Base-by-base conservation (phyloP, 2,797 vertebrate genomes). In the Ptychobarbus kaznakovi region DNA sequence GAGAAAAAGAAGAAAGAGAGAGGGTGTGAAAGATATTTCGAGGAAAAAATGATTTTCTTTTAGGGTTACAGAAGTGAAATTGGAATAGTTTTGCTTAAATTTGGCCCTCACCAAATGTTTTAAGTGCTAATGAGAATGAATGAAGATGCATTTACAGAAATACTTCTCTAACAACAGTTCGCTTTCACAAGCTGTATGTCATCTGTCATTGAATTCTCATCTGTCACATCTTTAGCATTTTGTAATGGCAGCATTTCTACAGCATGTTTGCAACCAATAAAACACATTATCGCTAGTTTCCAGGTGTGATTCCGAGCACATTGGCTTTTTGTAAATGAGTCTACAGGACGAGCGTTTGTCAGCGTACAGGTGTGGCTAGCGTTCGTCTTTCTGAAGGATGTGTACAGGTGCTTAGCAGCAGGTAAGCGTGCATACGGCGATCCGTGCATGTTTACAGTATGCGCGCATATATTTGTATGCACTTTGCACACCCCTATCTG, bases 31-130 rank as follows among this genome's bases (percentile, higher is more conserved):
- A 83, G 84, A 85, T 87, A 86, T 83, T 90, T 92, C 92, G 91
- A 92, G 90, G 63, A 49, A 93, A 91, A 88, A 92, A 92, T 92
- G 91, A 91, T 90, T 92, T 92, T 88, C 75, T 83, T 88, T 77
- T 65, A 51, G 73, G 93, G 93, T 93, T 94, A 92, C 87, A 73
- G 86, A 85, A 93, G 91, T 88, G 90, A 90, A 91, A 94, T 87
- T 92, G 90, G 86, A 91, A 90, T 76, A 61, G 53, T 86, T 89
- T 86, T 80, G 77, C 58, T 83, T 61, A 51, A 80, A 85, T 91
- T 87, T 86, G 82, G 70, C 86, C 58, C 76, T 81, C 86, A 38
- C 56, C 70, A 81, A 80, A 86, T 82, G 70, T 61, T 83, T 90
- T 89, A 91, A 91, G 87, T 89, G 88, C 90, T 90, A 83, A 89